Conservation (phyloP, 2,113 vertebrate species). For the Platysteira castanea region DNA sequence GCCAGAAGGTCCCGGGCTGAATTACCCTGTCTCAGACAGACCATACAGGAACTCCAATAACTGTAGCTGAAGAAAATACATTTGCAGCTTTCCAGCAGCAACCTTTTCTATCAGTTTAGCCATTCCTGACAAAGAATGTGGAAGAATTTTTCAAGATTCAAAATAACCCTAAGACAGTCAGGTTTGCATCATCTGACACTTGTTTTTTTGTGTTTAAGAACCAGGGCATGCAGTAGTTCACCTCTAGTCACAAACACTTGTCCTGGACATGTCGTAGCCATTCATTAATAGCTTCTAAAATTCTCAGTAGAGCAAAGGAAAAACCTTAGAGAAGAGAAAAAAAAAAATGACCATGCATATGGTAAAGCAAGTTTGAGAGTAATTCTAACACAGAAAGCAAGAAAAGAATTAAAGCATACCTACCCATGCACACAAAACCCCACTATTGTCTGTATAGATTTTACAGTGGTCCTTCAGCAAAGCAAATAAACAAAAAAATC, state of each 20-base stretch:
- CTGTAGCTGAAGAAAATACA: fast-evolving
- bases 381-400: neutral
- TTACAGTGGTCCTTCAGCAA: neutral
- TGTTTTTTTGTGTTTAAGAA: neutral
- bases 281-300: neutral
- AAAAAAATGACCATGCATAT: too few species aligned
- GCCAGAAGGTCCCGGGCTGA: neutral
- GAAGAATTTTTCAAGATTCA: neutral
- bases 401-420: neutral
- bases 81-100: neutral
- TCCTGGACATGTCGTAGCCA: neutral
- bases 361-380: neutral
- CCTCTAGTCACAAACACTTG: neutral
- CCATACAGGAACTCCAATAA: neutral
- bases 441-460: neutral
- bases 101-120: neutral
- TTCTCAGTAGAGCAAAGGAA: neutral
- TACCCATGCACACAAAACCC: neutral
- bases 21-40: neutral
- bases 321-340: neutral
- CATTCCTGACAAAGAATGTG: neutral
- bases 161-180: neutral
- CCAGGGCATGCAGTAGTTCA: neutral
- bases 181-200: neutral
- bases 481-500: neutral